These are phyloP conservation scores for Caerostris darwini DNA, from an alignment of 1,140 invertebrate species.

Conservation along the genomic window DNA sequence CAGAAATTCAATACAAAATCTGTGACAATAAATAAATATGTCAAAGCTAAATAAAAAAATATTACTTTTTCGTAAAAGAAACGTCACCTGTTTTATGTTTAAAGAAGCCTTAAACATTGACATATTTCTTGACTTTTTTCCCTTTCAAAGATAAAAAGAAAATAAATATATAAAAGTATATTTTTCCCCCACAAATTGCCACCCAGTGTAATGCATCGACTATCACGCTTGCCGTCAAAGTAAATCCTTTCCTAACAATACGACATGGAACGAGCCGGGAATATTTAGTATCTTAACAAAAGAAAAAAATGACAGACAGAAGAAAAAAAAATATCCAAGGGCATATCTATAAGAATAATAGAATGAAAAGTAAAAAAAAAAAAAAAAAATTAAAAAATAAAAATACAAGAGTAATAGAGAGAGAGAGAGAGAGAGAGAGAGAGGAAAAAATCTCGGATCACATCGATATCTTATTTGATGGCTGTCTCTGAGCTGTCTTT, in stretches of 20 bases:
- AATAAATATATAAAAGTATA: not conserved
- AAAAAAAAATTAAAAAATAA: not conserved
- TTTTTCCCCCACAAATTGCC: not conserved
- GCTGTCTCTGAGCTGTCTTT: constrained; percentile 39
- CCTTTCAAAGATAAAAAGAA: not conserved
- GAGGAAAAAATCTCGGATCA: constrained; percentile 49
- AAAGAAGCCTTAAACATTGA: no score
- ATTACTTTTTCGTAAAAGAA: no score
- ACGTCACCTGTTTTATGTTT: no score
- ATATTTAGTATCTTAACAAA: constrained; percentile 7
- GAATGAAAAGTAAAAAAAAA: constrained; percentile 22
- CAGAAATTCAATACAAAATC: no score
- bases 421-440: not conserved
- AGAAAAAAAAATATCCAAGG: not conserved
- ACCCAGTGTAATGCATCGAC: not conserved
- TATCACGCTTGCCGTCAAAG: constrained; percentile 4
- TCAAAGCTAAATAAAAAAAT: no score
- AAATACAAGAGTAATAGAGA: not conserved
- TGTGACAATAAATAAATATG: no score
- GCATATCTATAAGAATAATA: constrained; percentile 37
- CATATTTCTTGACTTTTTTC: no score
- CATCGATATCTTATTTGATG: constrained; percentile 47
- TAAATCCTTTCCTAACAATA: constrained; percentile 6
- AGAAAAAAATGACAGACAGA: not conserved
- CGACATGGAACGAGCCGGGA: constrained; percentile 13